Evolutionary conservation across 2,888 invertebrate genomes (phyloP), one percentile per base, ranked within the genome.

Genomic region (Catocala fraxini): DNA sequence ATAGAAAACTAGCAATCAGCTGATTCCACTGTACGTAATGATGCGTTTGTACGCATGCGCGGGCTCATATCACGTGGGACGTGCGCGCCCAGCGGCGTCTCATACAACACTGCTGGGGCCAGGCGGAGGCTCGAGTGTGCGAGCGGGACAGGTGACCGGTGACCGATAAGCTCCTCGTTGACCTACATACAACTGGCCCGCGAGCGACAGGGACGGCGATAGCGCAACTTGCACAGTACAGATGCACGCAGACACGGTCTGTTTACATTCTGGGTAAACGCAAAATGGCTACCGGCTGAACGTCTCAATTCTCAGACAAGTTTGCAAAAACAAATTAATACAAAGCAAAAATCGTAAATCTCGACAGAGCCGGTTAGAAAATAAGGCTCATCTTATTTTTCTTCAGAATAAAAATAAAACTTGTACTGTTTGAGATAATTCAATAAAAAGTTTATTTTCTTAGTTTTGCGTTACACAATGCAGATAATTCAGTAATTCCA

Each of bases 21-120:
- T 89, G 90, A 83, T 87, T 78, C 80, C 86, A 73, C 71, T 56
- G 68, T 65, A 75, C 75, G 68, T 70, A 63, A 63, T 68, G 54
- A 67, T 73, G 72, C 74, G 77, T 55, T 73, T 74, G 74, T 79
- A 81, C 89, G 90, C 90, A 85, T 88, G 88, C 90, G 90, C 84
- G 79, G 79, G 75, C 69, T 80, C 81, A 83, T 81, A 77, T 79
- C 81, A 83, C 77, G 67, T 54, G 56, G 72, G 67, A 83, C 84
- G 81, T 77, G 82, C 79, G 80, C 83, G 81, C 82, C 80, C 79
- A 70, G 59, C 79, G 79, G 77, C 80, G 84, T 78, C 79, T 80
- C 80, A 80, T 81, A 80, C 75, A 76, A 75, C 71, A 81, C 83
- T 80, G 73, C 53, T 56, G 51, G 49, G 58, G 39, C 15, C 49